Evolutionary conservation across 2,113 vertebrate species (phyloP), one percentile per base, ranked within the genome.

Genomic region (Mirounga angustirostris): DNA sequence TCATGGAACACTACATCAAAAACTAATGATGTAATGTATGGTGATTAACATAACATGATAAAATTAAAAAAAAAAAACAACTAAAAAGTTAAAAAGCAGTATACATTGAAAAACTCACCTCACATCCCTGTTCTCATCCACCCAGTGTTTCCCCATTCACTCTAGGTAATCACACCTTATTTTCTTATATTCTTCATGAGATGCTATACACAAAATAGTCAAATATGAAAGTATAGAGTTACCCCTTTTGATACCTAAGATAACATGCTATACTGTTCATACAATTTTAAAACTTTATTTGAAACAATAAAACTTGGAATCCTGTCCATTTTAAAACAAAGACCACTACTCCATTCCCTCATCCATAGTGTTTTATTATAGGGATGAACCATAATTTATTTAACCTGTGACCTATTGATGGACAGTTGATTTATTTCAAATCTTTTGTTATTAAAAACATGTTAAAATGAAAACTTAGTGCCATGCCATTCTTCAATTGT

Each of bases 401-500:
- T 86, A 81, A 54, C 69, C 2, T 71, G 22, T 79, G 28, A 9
- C 7, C 8, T 26, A 65, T 1, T 91, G 26, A 78, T 80, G 7
- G 5, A 36, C 13, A 69, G 43, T 84, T 91, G 8, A 7, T 76
- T 93, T 87, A 50, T 86, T 94, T 95, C 19, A 88, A 97, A n/a
- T 84, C 1, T 80, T 96, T 80, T 93, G 12, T 15, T 94, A 22
- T 63, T 93, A 54, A 86, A 80, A 87, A 85, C 40, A 54, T 40
- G 33, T 52, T 87, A 80, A 65, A 26, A 87, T 74, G 33, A 90
- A 82, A 90, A 73, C 16, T 92, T 82, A 58, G 18, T 56, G 1
- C 0, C 36, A 71, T 12, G 14, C 67, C 24, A 78, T 87, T 80
- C 40, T 83, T 94, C 8, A 56, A 19, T 24, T 93, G 24, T 54